These are phyloP conservation scores for Eupeodes corollae DNA, from an alignment of 1,140 invertebrate genomes.

Conservation along the genomic window DNA sequence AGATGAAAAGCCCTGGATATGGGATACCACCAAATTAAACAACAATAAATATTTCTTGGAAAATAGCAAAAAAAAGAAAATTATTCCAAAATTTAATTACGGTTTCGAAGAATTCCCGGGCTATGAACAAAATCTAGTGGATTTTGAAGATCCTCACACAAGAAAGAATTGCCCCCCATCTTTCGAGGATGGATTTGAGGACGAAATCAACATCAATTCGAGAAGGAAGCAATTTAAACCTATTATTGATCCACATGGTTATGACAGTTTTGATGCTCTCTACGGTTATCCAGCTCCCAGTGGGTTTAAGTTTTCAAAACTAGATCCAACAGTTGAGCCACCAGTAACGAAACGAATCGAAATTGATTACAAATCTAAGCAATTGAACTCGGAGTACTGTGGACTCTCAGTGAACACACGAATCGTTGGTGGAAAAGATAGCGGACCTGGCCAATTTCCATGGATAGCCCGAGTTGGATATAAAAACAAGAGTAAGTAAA, in stretches of 20 bases:
- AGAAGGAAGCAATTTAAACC: too few species aligned
- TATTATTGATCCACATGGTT: neutral
- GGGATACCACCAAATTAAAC: neutral
- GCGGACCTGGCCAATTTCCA: slow-evolving; percentile 50
- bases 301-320: too few species aligned
- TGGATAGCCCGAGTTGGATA: slow-evolving; percentile 59
- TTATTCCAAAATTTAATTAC: neutral
- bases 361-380: neutral
- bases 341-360: too few species aligned
- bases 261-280: too few species aligned
- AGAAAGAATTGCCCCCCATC: slow-evolving; percentile 5
- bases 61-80: neutral
- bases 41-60: neutral
- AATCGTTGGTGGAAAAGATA: slow-evolving; percentile 51
- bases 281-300: too few species aligned
- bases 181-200: neutral
- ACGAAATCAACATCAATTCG: too few species aligned
- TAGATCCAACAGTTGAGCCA: too few species aligned
- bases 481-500: slow-evolving; percentile 21
- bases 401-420: slow-evolving; percentile 44
- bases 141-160: slow-evolving; percentile 7
- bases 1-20: neutral
- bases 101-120: neutral
- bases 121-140: neutral
- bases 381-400: slow-evolving; percentile 34